Base-by-base conservation (phyloP, 2,113 vertebrate species). In the Shinisaurus crocodilurus region DNA sequence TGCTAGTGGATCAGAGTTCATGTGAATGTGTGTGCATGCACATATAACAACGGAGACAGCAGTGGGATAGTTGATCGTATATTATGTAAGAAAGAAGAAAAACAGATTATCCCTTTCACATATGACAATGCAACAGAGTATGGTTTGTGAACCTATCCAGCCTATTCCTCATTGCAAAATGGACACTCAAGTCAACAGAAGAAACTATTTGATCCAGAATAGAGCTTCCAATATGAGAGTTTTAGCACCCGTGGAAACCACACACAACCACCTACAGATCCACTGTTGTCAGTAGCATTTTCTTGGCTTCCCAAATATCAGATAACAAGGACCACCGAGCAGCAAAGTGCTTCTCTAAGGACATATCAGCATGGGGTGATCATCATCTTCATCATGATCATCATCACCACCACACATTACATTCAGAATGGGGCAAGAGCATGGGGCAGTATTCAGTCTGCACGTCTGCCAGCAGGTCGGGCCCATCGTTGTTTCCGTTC, bases 31-130 rank as follows among this genome's bases (percentile, higher is more conserved):
- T 23, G 10, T 80, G 77, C 6, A 3, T 27, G 27, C 32, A 3
- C 79, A 13, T 43, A 86, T 1, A 76, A 1, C 0, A 0, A 0
- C 34, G 57, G 13, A 6, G 83, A 75, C 0, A 83, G 13, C 37
- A 87, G 85, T 87, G 84, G 13, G 34, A 85, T 82, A 32, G 0
- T 23, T 37, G 25, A 1, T 83, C 79, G 48, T 77, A 80, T 54
- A 15, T 3, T 77, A 3, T 9, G 6, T 8, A 37, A 48, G 0
- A 1, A 25, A 48, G 0, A 1, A 7, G 43, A 23, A 37, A 54
- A 8, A 29, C 37, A 45, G 76, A 34, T 43, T n/a, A n/a, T 37
- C 60, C 13, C 54, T 82, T 82, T 82, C 6, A n/a, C 54, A 32
- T 1, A 40, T 60, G 60, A 13, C 82, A 65, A 43, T 3, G 20